Conservation (phyloP, 2,888 invertebrate genomes). For the Entomobrya multifasciata region DNA sequence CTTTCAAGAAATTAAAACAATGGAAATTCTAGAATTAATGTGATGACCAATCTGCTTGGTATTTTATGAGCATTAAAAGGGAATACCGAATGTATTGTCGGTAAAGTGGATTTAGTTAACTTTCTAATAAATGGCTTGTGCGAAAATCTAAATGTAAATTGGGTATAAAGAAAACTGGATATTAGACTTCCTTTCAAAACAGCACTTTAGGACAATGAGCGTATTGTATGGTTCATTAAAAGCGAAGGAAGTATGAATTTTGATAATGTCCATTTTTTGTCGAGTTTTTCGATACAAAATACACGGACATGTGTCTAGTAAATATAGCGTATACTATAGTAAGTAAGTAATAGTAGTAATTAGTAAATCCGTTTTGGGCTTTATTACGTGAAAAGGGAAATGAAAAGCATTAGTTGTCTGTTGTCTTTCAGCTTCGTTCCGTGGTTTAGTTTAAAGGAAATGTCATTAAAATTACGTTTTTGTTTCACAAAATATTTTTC, state of each 20-base stretch:
- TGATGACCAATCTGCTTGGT: background rate
- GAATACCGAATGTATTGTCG: background rate
- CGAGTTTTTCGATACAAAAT: too few species aligned
- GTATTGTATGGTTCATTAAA: too few species aligned
- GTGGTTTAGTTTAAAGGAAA: slow-evolving; percentile 51
- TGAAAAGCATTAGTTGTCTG: slow-evolving; percentile 61
- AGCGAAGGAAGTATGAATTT: too few species aligned
- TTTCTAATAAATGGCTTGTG: background rate
- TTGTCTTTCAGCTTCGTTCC: slow-evolving; percentile 2
- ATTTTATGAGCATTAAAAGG: background rate
- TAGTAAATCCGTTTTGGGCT: too few species aligned
- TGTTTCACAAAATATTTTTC: slow-evolving; percentile 37
- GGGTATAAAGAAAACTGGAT: too few species aligned
- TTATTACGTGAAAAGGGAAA: slow-evolving; percentile 2
- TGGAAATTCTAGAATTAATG: background rate
- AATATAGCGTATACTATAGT: too few species aligned
- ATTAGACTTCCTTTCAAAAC: background rate
- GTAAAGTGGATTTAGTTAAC: background rate
- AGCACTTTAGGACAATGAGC: too few species aligned
- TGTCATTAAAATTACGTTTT: slow-evolving; percentile 54
- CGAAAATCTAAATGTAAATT: background rate
- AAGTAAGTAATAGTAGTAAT: too few species aligned
- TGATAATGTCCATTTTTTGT: too few species aligned
- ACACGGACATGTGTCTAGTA: too few species aligned
- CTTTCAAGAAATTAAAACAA: background rate